These are phyloP conservation scores for Xerus rutilus DNA, from an alignment of 2,797 vertebrate species.

Conservation along the genomic window DNA sequence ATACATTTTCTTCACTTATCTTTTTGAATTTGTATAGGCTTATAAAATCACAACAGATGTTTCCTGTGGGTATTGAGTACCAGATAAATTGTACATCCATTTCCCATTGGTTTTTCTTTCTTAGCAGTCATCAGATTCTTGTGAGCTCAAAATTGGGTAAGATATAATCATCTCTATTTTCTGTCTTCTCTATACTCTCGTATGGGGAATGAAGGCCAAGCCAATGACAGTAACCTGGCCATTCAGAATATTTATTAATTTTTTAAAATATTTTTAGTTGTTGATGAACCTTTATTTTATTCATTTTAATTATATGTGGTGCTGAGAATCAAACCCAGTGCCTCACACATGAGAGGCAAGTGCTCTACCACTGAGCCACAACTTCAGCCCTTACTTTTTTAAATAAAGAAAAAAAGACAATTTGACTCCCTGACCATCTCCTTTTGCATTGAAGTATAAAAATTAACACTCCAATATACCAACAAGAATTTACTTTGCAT, in stretches of 20 bases:
- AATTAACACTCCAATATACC: neutral
- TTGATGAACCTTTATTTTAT: too few species aligned
- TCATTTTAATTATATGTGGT: too few species aligned
- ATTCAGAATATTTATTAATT: neutral
- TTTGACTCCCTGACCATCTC: constrained; percentile 14
- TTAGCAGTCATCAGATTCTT: constrained; percentile 62
- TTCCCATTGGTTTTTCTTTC: constrained; percentile 74
- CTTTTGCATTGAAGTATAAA: constrained; percentile 8
- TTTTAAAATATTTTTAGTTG: neutral
- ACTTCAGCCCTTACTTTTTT: too few species aligned
- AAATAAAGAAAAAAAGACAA: neutral
- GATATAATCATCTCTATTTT: constrained; percentile 61
- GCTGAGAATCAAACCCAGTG: too few species aligned
- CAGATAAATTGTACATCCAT: constrained; percentile 77
- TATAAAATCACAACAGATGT: constrained; percentile 83
- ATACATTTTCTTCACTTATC: constrained; percentile 79
- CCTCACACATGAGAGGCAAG: too few species aligned
- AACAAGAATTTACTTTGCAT: constrained; percentile 41
- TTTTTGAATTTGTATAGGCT: constrained; percentile 79
- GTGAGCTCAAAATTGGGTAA: constrained; percentile 66
- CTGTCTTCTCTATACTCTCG: constrained; percentile 18
- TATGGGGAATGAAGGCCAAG: constrained; percentile 36
- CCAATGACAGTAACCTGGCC: neutral
- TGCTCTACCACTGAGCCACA: too few species aligned
- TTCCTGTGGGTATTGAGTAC: constrained; percentile 76